Evolutionary conservation across 2,888 invertebrate species (phyloP), one percentile per base, ranked within the genome.

Genomic region (Epirrhoe tristata): DNA sequence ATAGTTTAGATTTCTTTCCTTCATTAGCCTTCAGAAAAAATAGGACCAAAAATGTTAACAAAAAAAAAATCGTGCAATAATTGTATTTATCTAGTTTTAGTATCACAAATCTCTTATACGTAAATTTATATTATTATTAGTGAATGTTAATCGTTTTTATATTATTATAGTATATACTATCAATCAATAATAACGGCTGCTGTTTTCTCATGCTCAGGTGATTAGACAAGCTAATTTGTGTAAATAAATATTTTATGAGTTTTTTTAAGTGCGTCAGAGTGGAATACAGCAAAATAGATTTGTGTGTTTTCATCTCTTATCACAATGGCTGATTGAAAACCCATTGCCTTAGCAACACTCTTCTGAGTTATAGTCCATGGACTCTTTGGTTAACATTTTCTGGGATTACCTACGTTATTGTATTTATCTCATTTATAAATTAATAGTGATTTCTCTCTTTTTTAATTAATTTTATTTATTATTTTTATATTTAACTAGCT

Each of bases 41-140:
- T 81, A 84, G 81, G 81, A 83, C 84, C 83, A 86, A 84, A 77
- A 71, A 71, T 72, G 65, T 74, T 77, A 74, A 73, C 63, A 71
- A 67, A 71, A 69, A 77, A n/a, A 75, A 66, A 71, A 70, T 59
- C 71, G 65, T 68, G 72, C 66, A 76, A 77, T 77, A 79, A 77
- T 70, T 71, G 66, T 75, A 67, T 77, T 74, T 78, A 72, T 55
- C 64, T 75, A 75, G 76, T 74, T 71, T 69, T 75, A 79, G 74
- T 75, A 73, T 84, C 78, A 83, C 77, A 82, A 81, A 81, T 79
- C 75, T 83, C 79, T 75, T 81, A 86, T 86, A 87, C 86, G 85
- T 86, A 86, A 86, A 77, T 65, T 31, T 53, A 68, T 67, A 70
- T 73, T 79, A 79, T 84, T 82, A 77, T 82, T 81, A 74, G 79